phyloP scores from a whole-genome alignment of 2,888 invertebrate species.

The Meiosimyza platycephala region DNA sequence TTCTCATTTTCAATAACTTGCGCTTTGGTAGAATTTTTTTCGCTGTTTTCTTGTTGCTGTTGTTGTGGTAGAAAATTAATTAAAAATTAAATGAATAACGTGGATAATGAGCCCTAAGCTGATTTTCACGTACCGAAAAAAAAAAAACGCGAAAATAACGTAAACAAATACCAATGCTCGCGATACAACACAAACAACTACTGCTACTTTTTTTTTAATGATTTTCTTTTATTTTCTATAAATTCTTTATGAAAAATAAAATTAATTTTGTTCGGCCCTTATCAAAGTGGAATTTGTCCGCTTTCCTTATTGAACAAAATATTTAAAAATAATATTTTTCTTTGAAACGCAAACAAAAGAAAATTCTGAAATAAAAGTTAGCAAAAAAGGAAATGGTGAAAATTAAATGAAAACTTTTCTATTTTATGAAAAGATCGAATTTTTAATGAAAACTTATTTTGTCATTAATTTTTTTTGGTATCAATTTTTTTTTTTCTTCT shows the following conservation, averaged over 20 bases:
- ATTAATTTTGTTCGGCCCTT: background rate
- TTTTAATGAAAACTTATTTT: conserved; percentile 6
- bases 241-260: conserved; percentile 1
- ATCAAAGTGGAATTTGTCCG: background rate
- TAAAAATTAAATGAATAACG: conserved; percentile 64
- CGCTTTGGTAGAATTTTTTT: conserved; percentile 42
- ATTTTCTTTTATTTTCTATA: conserved; percentile 17
- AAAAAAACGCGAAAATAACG: conserved; percentile 44
- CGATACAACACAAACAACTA: background rate
- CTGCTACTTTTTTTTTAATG: background rate
- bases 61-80: conserved; percentile 57
- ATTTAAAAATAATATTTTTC: conserved; percentile 30
- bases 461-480: conserved; percentile 1
- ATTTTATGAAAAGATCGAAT: conserved; percentile 29
- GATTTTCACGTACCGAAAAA: conserved; percentile 58
- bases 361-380: background rate
- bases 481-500: background rate
- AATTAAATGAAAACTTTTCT: conserved; percentile 29
- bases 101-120: conserved; percentile 65
- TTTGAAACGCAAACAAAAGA: conserved; percentile 7
- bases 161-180: background rate
- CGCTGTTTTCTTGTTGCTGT: conserved; percentile 49
- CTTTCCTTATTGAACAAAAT: conserved; percentile 33
- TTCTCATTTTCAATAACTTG: conserved; percentile 1
- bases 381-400: conserved; percentile 12